phyloP scores from a whole-genome alignment of 2,888 invertebrate species.

The Orthonychiurus folsomi region DNA sequence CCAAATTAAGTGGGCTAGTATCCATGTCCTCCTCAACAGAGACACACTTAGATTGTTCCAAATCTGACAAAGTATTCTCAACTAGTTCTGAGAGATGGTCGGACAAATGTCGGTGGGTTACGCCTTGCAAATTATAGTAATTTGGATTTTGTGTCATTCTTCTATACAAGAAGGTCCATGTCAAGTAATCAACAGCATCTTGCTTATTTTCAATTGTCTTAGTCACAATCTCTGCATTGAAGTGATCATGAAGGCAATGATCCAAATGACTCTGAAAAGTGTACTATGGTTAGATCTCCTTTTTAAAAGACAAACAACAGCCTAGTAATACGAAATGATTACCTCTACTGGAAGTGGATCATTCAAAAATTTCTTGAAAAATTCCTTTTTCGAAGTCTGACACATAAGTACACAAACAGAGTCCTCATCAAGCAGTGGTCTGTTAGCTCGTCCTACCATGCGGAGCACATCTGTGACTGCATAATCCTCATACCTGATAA shows the following conservation, averaged over 20 bases:
- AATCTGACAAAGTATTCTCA: slow-evolving; percentile 84
- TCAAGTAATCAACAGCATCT: slow-evolving; percentile 97
- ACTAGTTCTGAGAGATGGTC: slow-evolving; percentile 97
- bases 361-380: slow-evolving; percentile 94
- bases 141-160: slow-evolving; percentile 98
- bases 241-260: slow-evolving; percentile 96
- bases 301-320: not conserved
- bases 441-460: slow-evolving; percentile 94
- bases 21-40: slow-evolving; percentile 98
- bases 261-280: slow-evolving; percentile 75
- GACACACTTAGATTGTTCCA: slow-evolving; percentile 95
- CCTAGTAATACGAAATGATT: slow-evolving; percentile 28
- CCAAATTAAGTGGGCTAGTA: slow-evolving; percentile 88
- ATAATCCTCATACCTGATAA: slow-evolving; percentile 82
- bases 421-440: slow-evolving; percentile 83
- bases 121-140: slow-evolving; percentile 95
- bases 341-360: slow-evolving; percentile 92
- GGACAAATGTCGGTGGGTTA: slow-evolving; percentile 91
- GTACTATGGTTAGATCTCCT: not conserved
- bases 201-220: slow-evolving; percentile 99
- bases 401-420: slow-evolving; percentile 94
- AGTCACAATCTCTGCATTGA: slow-evolving; percentile 99
- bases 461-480: slow-evolving; percentile 94
- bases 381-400: slow-evolving; percentile 94
- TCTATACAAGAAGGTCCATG: slow-evolving; percentile 97